Percentiles rank a stretch among this genome's conserved stretches.
These are phyloP conservation scores for Haliclona indistincta DNA, from an alignment of 37 sponge, comb jelly and placozoan species.

Conservation along the genomic window DNA sequence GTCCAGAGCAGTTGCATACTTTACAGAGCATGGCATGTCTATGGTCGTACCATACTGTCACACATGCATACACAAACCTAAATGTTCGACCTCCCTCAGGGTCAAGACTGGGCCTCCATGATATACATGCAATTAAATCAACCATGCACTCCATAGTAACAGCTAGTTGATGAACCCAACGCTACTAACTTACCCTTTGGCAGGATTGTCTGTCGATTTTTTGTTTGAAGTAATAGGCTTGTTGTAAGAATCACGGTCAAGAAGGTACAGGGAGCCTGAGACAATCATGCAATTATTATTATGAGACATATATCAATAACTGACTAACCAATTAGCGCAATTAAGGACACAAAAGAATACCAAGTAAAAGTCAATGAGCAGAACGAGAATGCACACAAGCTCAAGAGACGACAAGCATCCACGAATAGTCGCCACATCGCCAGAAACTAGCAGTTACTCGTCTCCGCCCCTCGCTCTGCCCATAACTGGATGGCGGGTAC, in stretches of 20 bases:
- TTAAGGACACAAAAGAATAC: conserved; percentile 58
- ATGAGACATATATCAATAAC: too few relatives aligned
- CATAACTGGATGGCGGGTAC: too few relatives aligned
- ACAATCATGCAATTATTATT: neutral
- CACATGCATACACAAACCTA: neutral
- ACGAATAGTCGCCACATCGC: conserved; percentile 71
- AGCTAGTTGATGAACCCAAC: neutral
- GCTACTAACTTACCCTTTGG: conserved; percentile 23
- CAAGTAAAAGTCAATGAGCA: conserved; percentile 55
- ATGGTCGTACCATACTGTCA: neutral
- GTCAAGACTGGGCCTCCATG: too few relatives aligned
- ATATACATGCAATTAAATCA: too few relatives aligned
- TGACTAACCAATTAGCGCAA: conserved; percentile 40
- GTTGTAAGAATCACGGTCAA: conserved; percentile 46
- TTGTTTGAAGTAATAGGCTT: neutral
- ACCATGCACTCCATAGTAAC: neutral
- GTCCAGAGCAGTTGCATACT: too few relatives aligned
- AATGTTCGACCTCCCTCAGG: neutral
- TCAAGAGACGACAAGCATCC: conserved; percentile 46
- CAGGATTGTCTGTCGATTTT: conserved; percentile 13
- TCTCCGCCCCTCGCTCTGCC: too few relatives aligned
- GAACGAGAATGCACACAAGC: conserved; percentile 37
- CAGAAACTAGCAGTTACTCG: too few relatives aligned
- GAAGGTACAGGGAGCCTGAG: conserved; percentile 51
- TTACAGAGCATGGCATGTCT: too few relatives aligned